A percentile compares a stretch with the other conserved stretches of the same genome.
phyloP scores from a whole-genome alignment of 2,113 vertebrate genomes.

The Speoplatyrhinus poulsoni region DNA sequence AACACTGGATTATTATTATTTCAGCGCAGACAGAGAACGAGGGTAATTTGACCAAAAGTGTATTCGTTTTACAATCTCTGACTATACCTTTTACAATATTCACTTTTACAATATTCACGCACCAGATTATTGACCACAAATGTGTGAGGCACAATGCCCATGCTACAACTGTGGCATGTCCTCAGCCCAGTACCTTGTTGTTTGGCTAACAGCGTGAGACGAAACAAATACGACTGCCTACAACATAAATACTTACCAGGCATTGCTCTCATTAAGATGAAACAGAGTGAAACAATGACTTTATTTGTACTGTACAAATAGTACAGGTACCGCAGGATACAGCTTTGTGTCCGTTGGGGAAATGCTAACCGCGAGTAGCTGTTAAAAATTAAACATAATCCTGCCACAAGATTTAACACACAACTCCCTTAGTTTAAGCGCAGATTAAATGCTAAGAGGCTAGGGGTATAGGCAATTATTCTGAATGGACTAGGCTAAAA shows the following conservation, averaged over 20 bases:
- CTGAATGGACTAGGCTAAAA: not conserved
- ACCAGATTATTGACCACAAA: slow-evolving; percentile 42
- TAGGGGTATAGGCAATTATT: too few relatives aligned
- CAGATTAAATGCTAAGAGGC: not conserved
- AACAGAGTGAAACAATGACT: slow-evolving; percentile 28
- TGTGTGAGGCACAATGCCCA: slow-evolving; percentile 27
- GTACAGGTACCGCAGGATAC: not conserved
- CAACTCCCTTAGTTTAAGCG: slow-evolving; percentile 2
- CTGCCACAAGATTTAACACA: slow-evolving; percentile 10
- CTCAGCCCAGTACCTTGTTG: not conserved
- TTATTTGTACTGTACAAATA: slow-evolving; percentile 13
- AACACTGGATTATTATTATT: too few relatives aligned
- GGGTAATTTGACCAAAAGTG: too few relatives aligned
- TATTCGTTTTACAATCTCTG: slow-evolving; percentile 1
- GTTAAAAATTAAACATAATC: slow-evolving; percentile 15
- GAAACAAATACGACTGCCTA: not conserved
- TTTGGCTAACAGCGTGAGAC: not conserved
- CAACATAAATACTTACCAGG: not conserved
- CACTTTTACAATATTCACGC: slow-evolving; percentile 11
- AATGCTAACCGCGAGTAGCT: slow-evolving; percentile 21
- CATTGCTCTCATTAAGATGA: not conserved
- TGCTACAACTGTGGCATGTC: slow-evolving; percentile 45
- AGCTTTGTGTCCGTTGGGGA: not conserved
- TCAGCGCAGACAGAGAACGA: too few relatives aligned
- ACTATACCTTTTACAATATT: slow-evolving; percentile 22